A percentile compares a stretch with the other conserved stretches of the same genome.
These are phyloP conservation scores for Leptonema lineaticorne DNA, from an alignment of 1,140 invertebrate species.

Conservation along the genomic window DNA sequence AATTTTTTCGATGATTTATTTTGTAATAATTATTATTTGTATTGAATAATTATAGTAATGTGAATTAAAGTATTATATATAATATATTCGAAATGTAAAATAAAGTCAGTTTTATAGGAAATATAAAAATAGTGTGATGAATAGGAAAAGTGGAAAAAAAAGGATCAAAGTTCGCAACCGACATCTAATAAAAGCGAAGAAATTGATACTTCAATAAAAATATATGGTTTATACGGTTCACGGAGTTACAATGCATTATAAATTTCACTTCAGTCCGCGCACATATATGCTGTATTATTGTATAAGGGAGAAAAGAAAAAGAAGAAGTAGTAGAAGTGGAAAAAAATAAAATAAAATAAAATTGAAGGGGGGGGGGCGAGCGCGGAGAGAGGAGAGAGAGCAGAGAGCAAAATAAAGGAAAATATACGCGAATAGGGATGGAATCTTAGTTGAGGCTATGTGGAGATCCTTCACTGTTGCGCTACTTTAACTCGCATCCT, in stretches of 20 bases:
- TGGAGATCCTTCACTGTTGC: neutral
- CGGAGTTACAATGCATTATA: neutral
- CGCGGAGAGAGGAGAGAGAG: neutral
- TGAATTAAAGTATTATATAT: too few relatives aligned
- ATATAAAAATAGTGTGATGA: too few relatives aligned
- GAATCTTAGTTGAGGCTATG: neutral
- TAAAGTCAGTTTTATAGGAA: too few relatives aligned
- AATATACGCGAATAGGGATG: neutral
- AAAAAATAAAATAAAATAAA: too few relatives aligned
- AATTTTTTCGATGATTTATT: neutral
- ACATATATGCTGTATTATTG: neutral
- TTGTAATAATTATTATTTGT: neutral
- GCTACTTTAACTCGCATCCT: conserved; percentile 23
- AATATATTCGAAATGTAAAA: too few relatives aligned
- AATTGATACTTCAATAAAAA: neutral
- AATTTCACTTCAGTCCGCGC: neutral
- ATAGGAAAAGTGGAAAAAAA: too few relatives aligned
- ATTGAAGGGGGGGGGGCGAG: too few relatives aligned
- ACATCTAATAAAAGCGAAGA: too few relatives aligned
- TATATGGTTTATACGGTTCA: neutral
- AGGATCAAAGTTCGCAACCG: too few relatives aligned
- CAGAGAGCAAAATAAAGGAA: neutral
- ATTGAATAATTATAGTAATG: too few relatives aligned
- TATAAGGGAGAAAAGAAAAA: too few relatives aligned
- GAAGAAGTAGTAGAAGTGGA: too few relatives aligned